These are phyloP conservation scores for Bombus cullumanus DNA, from an alignment of 1,140 invertebrate species.

Conservation along the genomic window DNA sequence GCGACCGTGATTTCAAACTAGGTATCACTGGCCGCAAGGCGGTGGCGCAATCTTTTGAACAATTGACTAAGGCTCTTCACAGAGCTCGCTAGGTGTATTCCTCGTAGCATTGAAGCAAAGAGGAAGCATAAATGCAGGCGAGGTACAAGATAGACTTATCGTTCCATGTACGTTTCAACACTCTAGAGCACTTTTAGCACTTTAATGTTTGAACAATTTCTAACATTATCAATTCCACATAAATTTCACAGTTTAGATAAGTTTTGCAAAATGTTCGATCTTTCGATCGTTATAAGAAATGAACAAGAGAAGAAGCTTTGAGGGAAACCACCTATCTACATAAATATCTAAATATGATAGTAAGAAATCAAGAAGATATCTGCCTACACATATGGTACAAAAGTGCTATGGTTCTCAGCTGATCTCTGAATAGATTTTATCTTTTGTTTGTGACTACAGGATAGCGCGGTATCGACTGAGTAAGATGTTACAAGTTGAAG, in stretches of 20 bases:
- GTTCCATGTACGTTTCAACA: neutral
- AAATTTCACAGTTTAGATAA: neutral
- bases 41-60: slow-evolving; percentile 56
- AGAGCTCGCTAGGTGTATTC: neutral
- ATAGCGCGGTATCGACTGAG: slow-evolving; percentile 42
- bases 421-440: too few relatives aligned
- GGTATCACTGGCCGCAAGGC: neutral
- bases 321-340: neutral
- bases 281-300: neutral
- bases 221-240: too few relatives aligned
- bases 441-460: neutral
- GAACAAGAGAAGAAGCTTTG: neutral
- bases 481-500: neutral
- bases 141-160: neutral
- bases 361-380: too few relatives aligned
- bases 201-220: too few relatives aligned
- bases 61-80: slow-evolving; percentile 15
- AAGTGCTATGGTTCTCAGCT: too few relatives aligned
- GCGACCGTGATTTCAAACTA: neutral
- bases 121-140: neutral
- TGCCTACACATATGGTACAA: too few relatives aligned
- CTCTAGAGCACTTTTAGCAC: too few relatives aligned
- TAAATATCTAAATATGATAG: neutral
- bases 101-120: too few relatives aligned
- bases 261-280: neutral